Percentiles rank a stretch among this genome's conserved stretches.
Evolutionary conservation across 2,113 vertebrate genomes (phyloP).

Genomic region (Stegostoma tigrinum): DNA sequence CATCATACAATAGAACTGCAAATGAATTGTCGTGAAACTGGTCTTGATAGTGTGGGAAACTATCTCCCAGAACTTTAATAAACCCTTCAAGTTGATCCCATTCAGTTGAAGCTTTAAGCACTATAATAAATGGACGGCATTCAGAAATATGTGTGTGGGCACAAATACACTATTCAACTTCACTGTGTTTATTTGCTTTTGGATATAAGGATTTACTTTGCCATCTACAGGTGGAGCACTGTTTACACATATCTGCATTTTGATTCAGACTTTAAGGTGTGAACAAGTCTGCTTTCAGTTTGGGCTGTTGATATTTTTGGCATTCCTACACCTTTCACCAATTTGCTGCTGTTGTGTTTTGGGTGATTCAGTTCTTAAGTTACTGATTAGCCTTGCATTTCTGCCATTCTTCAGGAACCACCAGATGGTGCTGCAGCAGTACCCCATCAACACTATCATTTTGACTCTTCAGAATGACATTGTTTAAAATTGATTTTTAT

Average conservation of each 20-base stretch:
- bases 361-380: constrained; percentile 8
- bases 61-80: constrained; percentile 37
- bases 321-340: constrained; percentile 17
- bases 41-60: constrained; percentile 31
- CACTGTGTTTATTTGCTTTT: constrained; percentile 38
- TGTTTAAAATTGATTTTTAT: constrained; percentile 26
- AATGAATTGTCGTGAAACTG: constrained; percentile 31
- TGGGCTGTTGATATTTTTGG: constrained; percentile 29
- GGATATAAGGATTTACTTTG: constrained; percentile 40
- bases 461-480: not conserved
- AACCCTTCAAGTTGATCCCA: constrained; percentile 42
- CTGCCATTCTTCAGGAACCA: constrained; percentile 18
- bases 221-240: constrained; percentile 42
- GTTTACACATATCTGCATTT: constrained; percentile 38
- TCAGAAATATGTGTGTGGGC: constrained; percentile 44
- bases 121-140: constrained; percentile 46
- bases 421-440: constrained; percentile 34
- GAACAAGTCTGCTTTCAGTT: constrained; percentile 36
- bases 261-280: constrained; percentile 30
- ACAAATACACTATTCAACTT: constrained; percentile 40
- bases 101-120: constrained; percentile 43
- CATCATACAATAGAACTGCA: not conserved
- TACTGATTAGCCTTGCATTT: not conserved
- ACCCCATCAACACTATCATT: not conserved
- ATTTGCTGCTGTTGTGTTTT: constrained; percentile 33